Evolutionary conservation across 2,113 vertebrate genomes (phyloP), one percentile per base, ranked within the genome.

Genomic region (Thomomys bottae): DNA sequence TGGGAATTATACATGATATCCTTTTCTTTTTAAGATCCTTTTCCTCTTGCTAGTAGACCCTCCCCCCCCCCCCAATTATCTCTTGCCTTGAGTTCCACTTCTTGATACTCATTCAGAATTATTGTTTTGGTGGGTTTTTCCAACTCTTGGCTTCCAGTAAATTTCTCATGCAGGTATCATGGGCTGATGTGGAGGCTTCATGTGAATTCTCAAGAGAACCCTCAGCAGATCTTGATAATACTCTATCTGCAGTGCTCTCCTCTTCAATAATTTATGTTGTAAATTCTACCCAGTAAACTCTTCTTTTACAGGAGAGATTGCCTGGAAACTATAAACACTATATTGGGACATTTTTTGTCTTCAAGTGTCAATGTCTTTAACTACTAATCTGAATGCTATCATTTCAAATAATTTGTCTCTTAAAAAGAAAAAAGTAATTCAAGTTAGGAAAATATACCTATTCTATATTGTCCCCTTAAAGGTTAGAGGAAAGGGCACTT

Each of bases 1-100:
- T 80, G 36, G 90, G 78, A n/a, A 90, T 83, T 88, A 18, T 92
- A 10, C 32, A 92, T 75, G n/a, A 32, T 72, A 80, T 72, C 20
- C 30, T 87, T 2, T 78, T 11, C 93, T 6, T 78, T 83, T 38
- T 86, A 40, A 84, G 20, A 2, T 83, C 24, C 76, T 93, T 87
- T 23, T 70, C 32, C 34, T 91, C 24, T 80, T 6, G 54, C 17
- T 88, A 6, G 21, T 83, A 20, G 81, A 59, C 67, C n/a, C n/a
- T n/a, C n/a, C n/a, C n/a, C n/a, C n/a, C n/a, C n/a, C n/a, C 84
- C 28, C 83, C 70, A 83, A 70, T 34, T 70, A 8, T 86, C 75
- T 21, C 18, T 32, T 36, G 17, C 67, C n/a, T 24, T 84, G 2
- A 76, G 23, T 84, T 86, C 49, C 67, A 90, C 3, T 10, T 85